phyloP scores from a whole-genome alignment of 2,113 vertebrate species.

The Galemys pyrenaicus region DNA sequence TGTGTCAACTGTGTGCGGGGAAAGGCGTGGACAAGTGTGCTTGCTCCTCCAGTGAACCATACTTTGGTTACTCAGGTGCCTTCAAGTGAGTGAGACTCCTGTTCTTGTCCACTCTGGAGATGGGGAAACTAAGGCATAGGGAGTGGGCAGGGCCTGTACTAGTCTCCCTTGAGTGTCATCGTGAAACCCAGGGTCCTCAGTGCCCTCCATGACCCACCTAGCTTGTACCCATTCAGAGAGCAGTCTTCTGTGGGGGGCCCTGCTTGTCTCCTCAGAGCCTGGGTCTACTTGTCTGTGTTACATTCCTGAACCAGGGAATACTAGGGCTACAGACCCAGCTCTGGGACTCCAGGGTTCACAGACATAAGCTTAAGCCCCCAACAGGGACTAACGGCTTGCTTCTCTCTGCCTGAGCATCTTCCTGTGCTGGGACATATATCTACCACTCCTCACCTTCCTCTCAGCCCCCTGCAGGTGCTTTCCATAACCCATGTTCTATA shows the following conservation, averaged over 20 bases:
- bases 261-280: neutral
- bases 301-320: neutral
- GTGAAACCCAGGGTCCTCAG: neutral
- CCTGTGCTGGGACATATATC: too few relatives aligned
- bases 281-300: too few relatives aligned
- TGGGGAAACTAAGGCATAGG: neutral
- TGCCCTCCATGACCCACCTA: neutral
- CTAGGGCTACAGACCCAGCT: neutral
- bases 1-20: slow-evolving; percentile 54
- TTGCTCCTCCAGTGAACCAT: slow-evolving; percentile 53
- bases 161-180: rapidly evolving
- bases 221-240: neutral
- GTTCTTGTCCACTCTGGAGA: neutral
- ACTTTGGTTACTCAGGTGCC: slow-evolving; percentile 62
- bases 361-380: neutral
- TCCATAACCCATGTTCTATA: neutral
- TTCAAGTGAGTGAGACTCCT: slow-evolving; percentile 68
- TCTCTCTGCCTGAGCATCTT: neutral
- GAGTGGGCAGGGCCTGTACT: neutral
- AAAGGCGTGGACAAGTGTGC: slow-evolving; percentile 44
- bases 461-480: neutral
- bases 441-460: neutral
- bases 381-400: neutral
- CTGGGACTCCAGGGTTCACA: neutral
- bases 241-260: neutral